Evolutionary conservation across 2,113 vertebrate genomes (phyloP).

Genomic region (Poeciliopsis turrubarensis): DNA sequence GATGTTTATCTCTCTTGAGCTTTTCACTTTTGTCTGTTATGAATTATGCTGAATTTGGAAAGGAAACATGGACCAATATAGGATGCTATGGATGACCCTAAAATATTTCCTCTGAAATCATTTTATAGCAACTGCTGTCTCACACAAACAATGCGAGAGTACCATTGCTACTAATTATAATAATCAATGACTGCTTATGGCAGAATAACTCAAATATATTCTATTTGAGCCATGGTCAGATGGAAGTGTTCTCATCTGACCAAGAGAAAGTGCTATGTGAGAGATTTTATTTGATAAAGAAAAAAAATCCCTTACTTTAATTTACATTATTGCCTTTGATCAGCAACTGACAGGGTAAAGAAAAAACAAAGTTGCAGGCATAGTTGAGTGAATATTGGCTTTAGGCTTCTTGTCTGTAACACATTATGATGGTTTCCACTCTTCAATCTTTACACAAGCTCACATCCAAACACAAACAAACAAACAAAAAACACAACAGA

Average conservation of each 20-base stretch:
- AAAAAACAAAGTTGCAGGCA: not conserved
- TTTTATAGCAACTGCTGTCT: not conserved
- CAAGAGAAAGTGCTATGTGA: not conserved
- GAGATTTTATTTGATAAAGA: too few relatives aligned
- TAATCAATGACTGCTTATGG: not conserved
- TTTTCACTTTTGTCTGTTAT: too few relatives aligned
- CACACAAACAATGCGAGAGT: not conserved
- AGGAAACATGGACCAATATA: too few relatives aligned
- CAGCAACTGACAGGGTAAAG: not conserved
- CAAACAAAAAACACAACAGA: conserved; percentile 19
- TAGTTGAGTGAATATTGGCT: conserved; percentile 25
- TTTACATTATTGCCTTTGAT: too few relatives aligned
- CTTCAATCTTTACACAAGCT: conserved; percentile 47
- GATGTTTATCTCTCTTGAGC: too few relatives aligned
- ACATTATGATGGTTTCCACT: conserved; percentile 28
- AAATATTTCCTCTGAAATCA: not conserved
- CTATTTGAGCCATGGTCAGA: not conserved
- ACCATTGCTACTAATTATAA: too few relatives aligned
- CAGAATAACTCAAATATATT: not conserved
- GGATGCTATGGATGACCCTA: too few relatives aligned
- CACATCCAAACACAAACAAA: conserved; percentile 45
- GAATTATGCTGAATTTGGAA: too few relatives aligned
- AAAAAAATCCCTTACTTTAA: too few relatives aligned
- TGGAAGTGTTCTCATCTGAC: not conserved
- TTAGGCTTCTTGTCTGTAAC: conserved; percentile 18